These are phyloP conservation scores for Lasioglossum zephyrum DNA, from an alignment of 2,888 invertebrate species.

Conservation along the genomic window DNA sequence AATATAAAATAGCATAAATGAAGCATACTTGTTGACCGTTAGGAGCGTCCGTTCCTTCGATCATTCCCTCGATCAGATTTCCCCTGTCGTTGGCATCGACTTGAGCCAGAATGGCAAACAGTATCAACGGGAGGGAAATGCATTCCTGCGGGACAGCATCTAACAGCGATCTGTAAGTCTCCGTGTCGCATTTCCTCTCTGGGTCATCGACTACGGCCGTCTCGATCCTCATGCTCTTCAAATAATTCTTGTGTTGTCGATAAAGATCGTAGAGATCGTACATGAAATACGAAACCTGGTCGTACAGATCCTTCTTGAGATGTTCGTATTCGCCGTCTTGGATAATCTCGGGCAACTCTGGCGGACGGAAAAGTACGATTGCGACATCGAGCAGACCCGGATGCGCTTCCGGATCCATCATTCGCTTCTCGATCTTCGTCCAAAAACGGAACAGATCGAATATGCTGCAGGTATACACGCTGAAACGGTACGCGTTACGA, in stretches of 20 bases:
- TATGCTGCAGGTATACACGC: neutral
- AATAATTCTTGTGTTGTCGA: conserved; percentile 85
- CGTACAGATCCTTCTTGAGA: conserved; percentile 83
- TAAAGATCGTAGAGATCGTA: conserved; percentile 86
- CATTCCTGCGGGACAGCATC: conserved; percentile 71
- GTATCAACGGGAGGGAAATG: conserved; percentile 69
- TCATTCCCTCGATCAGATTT: neutral
- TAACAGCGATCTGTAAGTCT: conserved; percentile 69
- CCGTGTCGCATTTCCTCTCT: conserved; percentile 17
- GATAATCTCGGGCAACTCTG: conserved; percentile 27
- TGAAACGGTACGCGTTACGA: neutral
- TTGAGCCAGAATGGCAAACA: conserved; percentile 76
- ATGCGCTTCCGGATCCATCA: conserved; percentile 73
- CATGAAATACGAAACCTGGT: conserved; percentile 85
- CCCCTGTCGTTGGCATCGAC: conserved; percentile 62
- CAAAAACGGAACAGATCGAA: conserved; percentile 69
- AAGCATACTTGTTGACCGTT: neutral
- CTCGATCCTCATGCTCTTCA: conserved; percentile 84
- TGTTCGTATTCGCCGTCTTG: conserved; percentile 35
- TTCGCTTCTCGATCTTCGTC: conserved; percentile 57
- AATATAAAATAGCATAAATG: neutral
- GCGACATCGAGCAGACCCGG: conserved; percentile 70
- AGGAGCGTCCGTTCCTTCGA: neutral
- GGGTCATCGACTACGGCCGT: conserved; percentile 55
- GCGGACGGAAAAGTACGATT: conserved; percentile 66